Conservation (phyloP, 1,140 invertebrate species). For the Ephestia elutella region DNA sequence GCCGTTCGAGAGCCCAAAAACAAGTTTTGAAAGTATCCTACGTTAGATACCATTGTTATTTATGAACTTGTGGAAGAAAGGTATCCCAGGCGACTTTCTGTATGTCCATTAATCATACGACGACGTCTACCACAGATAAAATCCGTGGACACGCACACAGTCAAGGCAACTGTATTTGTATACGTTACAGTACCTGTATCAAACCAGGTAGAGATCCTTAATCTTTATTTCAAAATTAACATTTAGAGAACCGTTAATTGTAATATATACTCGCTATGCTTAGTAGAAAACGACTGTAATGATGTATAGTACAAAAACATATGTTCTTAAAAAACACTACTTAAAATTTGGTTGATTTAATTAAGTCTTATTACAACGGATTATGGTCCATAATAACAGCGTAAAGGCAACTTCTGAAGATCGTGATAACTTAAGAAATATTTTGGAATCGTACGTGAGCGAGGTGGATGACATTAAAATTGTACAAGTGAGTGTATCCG, state of each 20-base stretch:
- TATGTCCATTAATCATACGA: conserved; percentile 63
- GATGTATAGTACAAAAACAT: not conserved
- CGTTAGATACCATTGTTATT: conserved; percentile 54
- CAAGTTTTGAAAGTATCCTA: conserved; percentile 47
- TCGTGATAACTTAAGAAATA: conserved; percentile 17
- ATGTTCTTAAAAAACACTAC: not conserved
- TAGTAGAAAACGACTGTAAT: conserved; percentile 18
- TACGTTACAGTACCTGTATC: conserved; percentile 22
- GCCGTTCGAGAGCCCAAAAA: conserved; percentile 29
- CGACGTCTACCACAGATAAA: conserved; percentile 53
- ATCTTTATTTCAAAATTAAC: conserved; percentile 20
- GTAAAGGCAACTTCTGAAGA: not conserved
- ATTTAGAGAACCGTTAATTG: not conserved
- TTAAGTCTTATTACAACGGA: not conserved
- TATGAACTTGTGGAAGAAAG: conserved; percentile 52
- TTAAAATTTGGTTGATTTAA: not conserved
- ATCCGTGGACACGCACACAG: conserved; percentile 37
- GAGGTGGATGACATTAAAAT: conserved; percentile 19
- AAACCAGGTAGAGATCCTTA: conserved; percentile 36
- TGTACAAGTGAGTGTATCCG: conserved; percentile 27
- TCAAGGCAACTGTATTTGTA: conserved; percentile 13
- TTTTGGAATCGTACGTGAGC: conserved; percentile 21
- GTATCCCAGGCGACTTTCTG: conserved; percentile 49
- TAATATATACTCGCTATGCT: conserved; percentile 20
- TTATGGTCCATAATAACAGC: not conserved